Percentiles rank a stretch among this genome's conserved stretches.
Conservation (phyloP, 1,140 invertebrate genomes). For the Danaus melanippus region DNA sequence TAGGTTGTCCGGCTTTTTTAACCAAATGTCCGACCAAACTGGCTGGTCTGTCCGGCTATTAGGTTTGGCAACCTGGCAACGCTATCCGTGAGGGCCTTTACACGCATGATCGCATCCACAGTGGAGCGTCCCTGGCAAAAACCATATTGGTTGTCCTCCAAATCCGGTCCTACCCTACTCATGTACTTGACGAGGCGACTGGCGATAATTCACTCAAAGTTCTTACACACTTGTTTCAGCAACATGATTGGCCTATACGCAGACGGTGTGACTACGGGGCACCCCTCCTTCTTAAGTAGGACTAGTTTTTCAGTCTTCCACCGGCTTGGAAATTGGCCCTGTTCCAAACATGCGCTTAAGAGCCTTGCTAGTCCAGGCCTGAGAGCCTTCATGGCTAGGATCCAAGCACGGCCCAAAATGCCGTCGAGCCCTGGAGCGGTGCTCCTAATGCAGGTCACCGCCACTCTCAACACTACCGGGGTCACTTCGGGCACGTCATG, state of each 20-base stretch:
- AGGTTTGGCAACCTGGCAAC: not conserved
- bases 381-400: slow-evolving; percentile 2
- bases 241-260: slow-evolving; percentile 1
- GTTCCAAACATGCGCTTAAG: slow-evolving; percentile 10
- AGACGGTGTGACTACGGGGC: slow-evolving; percentile 5
- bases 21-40: not conserved
- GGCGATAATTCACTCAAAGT: slow-evolving; percentile 11
- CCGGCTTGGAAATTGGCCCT: not conserved
- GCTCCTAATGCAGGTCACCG: not conserved
- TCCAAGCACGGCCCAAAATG: slow-evolving; percentile 11
- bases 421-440: slow-evolving; percentile 17
- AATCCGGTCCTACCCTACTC: not conserved
- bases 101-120: not conserved
- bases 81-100: not conserved
- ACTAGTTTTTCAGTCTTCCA: slow-evolving; percentile 18
- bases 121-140: slow-evolving; percentile 6
- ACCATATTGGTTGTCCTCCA: slow-evolving; percentile 1
- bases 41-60: too few species aligned
- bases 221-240: slow-evolving; percentile 2
- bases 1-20: too few species aligned
- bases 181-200: not conserved
- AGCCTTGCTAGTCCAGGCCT: slow-evolving; percentile 5
- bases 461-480: too few species aligned
- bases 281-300: slow-evolving; percentile 13
- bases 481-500: too few species aligned